phyloP scores from a whole-genome alignment of 2,797 vertebrate genomes.

The Amphiprion clarkii region DNA sequence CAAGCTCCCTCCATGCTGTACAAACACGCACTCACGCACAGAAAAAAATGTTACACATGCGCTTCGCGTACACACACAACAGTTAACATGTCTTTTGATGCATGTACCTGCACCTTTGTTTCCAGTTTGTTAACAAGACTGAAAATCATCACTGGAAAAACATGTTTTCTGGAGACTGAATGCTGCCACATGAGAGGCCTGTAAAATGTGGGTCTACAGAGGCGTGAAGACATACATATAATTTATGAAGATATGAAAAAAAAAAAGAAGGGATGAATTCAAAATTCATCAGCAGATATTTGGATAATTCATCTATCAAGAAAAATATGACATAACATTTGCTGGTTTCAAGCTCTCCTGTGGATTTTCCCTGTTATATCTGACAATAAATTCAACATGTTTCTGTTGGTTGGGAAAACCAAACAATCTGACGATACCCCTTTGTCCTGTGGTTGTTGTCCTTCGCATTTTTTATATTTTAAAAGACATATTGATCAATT shows the following conservation, averaged over 20 bases:
- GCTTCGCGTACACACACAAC: not conserved
- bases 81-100: constrained; percentile 21
- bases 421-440: too few species aligned
- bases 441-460: too few species aligned
- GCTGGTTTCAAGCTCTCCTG: not conserved
- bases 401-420: too few species aligned
- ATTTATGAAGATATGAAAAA: not conserved
- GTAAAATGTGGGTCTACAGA: too few species aligned
- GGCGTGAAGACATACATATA: too few species aligned
- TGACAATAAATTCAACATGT: not conserved
- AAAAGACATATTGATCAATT: not conserved
- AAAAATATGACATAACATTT: not conserved
- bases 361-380: not conserved
- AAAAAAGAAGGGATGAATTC: not conserved
- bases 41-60: not conserved
- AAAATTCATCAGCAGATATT: not conserved
- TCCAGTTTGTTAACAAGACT: constrained; percentile 23
- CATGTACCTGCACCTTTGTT: constrained; percentile 45
- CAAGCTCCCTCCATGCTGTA: constrained; percentile 48
- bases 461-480: too few species aligned
- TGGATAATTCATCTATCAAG: not conserved
- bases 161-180: not conserved
- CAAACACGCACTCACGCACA: not conserved
- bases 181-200: too few species aligned
- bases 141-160: constrained; percentile 11